Evolutionary conservation across 2,888 invertebrate species (phyloP).

Genomic region (Allophyes oxyacanthae): DNA sequence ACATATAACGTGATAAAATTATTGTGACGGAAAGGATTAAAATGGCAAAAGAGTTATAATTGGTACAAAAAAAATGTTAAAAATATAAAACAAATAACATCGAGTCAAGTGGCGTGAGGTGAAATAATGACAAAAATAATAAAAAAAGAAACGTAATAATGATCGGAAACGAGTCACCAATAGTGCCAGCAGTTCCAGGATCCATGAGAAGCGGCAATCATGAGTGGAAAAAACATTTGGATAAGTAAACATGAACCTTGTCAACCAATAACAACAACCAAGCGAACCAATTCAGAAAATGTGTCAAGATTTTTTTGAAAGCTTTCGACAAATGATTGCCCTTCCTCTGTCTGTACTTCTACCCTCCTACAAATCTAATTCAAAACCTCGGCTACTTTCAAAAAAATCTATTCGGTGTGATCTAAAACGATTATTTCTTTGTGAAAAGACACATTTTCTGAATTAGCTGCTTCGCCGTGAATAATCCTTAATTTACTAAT

Average conservation of each 20-base stretch:
- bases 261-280: constrained; percentile 67
- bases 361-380: constrained; percentile 83
- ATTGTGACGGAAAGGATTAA: too few relatives aligned
- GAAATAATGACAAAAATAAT: constrained; percentile 55
- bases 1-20: too few relatives aligned
- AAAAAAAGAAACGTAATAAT: constrained; percentile 61
- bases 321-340: constrained; percentile 89
- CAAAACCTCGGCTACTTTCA: constrained; percentile 88
- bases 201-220: constrained; percentile 89
- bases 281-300: constrained; percentile 91
- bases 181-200: constrained; percentile 86
- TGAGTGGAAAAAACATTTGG: constrained; percentile 88
- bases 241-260: constrained; percentile 76
- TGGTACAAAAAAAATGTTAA: constrained; percentile 2
- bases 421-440: constrained; percentile 90
- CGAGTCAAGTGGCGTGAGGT: constrained; percentile 81
- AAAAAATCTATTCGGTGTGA: constrained; percentile 89
- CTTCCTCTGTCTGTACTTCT: constrained; percentile 71
- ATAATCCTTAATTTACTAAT: constrained; percentile 60
- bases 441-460: constrained; percentile 95
- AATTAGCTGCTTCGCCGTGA: constrained; percentile 82
- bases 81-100: constrained; percentile 33
- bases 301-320: constrained; percentile 91
- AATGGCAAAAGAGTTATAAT: too few relatives aligned
- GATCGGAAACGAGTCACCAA: constrained; percentile 73